Base-by-base conservation (phyloP, 1,140 invertebrate genomes). In the Cydia strobilella region DNA sequence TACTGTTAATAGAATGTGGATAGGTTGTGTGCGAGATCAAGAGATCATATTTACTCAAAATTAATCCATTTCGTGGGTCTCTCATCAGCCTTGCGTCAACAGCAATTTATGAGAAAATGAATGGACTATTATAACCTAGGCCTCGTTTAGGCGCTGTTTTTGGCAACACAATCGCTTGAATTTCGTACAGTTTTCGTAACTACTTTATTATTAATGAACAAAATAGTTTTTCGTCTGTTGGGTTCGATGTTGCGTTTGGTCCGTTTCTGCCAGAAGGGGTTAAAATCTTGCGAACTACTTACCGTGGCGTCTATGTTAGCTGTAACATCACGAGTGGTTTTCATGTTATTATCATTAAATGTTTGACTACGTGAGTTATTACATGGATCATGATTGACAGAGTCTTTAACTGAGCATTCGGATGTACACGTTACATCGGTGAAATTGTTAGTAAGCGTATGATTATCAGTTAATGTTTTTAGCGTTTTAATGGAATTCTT, bases 401-500 rank as follows among this genome's bases (percentile, higher is more conserved):
- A 71, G 18, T 72, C 59, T 66, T 80, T 78, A 48, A 77, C 65
- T 65, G 78, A 79, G 76, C 80, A 81, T 66, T 85, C 65, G 73
- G 81, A 79, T 81, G 84, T 79, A 72, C 75, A 85, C 75, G 79
- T 82, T 81, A 87, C 79, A 75, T 87, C 77, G 76, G 79, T 76
- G 72, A 84, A 63, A 71, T 86, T 84, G 76, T 87, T 84, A 82
- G 76, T 82, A 86, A 81, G 84, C 80, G 81, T 82, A 78, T 81
- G 77, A 63, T 76, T 79, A 81, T 84, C 80, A 72, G 45, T 79
- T 77, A 79, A 76, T 81, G 82, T 77, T 81, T 82, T 88, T 84
- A 86, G 87, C 83, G 87, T 84, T 88, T 91, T 91, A 88, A 90
- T 90, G 87, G 91, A 93, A 87, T 92, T 90, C 81, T 93, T 93